Base-by-base conservation (phyloP, 2,113 vertebrate species). In the Condylura cristata region DNA sequence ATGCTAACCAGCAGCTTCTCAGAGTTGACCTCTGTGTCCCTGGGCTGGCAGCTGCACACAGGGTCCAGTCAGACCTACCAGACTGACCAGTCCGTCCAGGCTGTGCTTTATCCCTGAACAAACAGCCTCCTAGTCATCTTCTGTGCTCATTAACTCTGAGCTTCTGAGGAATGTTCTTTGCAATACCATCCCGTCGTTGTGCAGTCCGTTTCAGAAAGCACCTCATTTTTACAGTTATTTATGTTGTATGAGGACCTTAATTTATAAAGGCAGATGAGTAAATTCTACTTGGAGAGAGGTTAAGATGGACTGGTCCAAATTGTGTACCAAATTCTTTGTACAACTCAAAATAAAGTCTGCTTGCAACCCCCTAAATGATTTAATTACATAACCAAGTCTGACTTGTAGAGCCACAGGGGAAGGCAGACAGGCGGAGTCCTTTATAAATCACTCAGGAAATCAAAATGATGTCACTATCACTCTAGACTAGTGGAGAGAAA, bases 401-500 rank as follows among this genome's bases (percentile, higher is more conserved):
- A 46, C 74, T 89, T 93, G 65, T 46, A 10, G 66, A 60, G 41
- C 60, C 78, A 37, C 65, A 75, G 22, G 18, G 74, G 53, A 75
- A 41, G 76, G 56, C 63, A 94, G n/a, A 20, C 75, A 92, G 82
- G 32, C 39, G 37, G 63, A 75, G 11, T 48, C 28, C 24, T 92
- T 95, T 90, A 75, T 65, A 78, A 63, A 81, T 79, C 41, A 72
- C 18, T 82, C 7, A n/a, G 26, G 71, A 78, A 82, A 65, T 79
- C 63, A 51, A 34, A 86, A 91, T 56, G 41, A 70, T 72, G 37
- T 93, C 84, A 41, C 68, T 22, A 0, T 37, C 86, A 28, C 37
- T 70, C 41, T 14, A 71, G 58, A 51, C 53, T 30, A 58, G 81
- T 37, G 20, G 87, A 46, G 71, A 70, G 32, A 56, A 89, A 70